These are phyloP conservation scores for Platorchestia sp. DNA, from an alignment of 1,140 invertebrate species.

Conservation along the genomic window DNA sequence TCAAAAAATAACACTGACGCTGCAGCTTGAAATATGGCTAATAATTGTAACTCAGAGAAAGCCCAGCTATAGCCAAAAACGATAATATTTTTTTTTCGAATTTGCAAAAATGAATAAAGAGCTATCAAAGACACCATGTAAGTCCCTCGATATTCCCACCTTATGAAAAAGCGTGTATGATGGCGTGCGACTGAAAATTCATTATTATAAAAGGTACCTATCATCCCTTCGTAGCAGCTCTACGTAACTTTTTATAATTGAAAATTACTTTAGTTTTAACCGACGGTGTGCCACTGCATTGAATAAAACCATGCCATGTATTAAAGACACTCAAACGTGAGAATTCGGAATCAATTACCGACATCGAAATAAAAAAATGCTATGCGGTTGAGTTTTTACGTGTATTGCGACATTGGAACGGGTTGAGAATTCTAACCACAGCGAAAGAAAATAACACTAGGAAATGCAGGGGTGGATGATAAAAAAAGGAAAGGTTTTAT, in stretches of 20 bases:
- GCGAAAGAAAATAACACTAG: background rate
- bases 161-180: no score
- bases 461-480: background rate
- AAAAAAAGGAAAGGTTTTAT: background rate
- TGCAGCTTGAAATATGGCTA: slow-evolving; percentile 32
- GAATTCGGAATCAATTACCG: background rate
- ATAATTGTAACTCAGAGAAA: slow-evolving; percentile 31
- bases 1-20: slow-evolving; percentile 36
- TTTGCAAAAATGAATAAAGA: no score
- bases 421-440: background rate
- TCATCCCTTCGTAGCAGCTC: background rate
- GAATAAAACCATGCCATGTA: background rate
- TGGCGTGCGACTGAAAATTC: no score
- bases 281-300: background rate
- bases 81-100: no score
- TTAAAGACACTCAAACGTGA: background rate
- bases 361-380: background rate
- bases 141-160: no score
- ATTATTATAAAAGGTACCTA: background rate
- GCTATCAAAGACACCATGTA: no score
- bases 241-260: background rate
- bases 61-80: background rate
- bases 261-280: background rate
- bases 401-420: background rate
- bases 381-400: background rate